Evolutionary conservation across 2,888 invertebrate species (phyloP), one percentile per base, ranked within the genome.

Genomic region (Lypha dubia): DNA sequence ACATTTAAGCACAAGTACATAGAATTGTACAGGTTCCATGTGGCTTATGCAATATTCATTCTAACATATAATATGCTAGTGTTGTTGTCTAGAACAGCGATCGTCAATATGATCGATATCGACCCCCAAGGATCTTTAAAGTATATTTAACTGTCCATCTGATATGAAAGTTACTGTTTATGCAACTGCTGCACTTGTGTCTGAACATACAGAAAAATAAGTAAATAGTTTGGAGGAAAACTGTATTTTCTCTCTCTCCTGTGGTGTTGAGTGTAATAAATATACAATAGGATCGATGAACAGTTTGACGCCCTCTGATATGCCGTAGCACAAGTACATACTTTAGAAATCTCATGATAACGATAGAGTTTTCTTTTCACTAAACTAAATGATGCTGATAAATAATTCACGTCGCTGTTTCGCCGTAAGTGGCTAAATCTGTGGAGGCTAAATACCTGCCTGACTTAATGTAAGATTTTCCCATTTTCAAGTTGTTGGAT

Each of bases 281-380:
- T 28, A 28, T 28, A 28, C 5, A 28, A 28, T 28, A 5, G 28
- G 28, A 28, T 4, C 28, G 28, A 28, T 28, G 28, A 28, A 4
- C 28, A 46, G 46, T 46, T 46, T 17, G 46, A 8, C 17, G 46
- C 3, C n/a, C 46, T 5, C 46, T 46, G 46, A 6, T 15, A 3
- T 13, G 17, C 15, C 38, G 60, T 68, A 65, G 41, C 79, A 35
- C 38, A 67, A 79, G 38, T 46, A 28, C 24, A 49, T 46, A 28
- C 24, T 11, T 32, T 15, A n/a, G 28, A 13, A 60, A 62, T n/a
- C 35, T 22, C 60, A 24, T 1, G 73, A 60, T 74, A 80, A 67
- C 60, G 51, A 67, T 41, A 46, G 49, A 74, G 35, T 67, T 80
- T 74, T 74, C 62, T 53, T 68, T 75, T 75, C 53, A 68, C 68